A percentile compares a stretch with the other conserved stretches of the same genome.
Conservation (phyloP, 1,140 invertebrate species). For the Copidosoma floridanum region DNA sequence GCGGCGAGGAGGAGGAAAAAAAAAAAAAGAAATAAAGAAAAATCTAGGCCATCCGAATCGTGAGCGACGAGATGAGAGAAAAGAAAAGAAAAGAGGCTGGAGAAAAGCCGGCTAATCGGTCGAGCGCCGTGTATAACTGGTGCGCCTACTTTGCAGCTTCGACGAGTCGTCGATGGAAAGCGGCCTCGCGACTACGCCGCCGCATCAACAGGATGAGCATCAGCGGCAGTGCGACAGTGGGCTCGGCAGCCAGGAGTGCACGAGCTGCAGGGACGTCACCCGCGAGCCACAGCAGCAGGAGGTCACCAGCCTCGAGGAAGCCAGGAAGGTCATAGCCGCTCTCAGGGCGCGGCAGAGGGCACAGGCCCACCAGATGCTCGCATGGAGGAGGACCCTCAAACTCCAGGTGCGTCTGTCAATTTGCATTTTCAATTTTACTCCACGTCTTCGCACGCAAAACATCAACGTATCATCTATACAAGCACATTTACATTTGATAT, state of each 20-base stretch:
- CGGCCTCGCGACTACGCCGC: slow-evolving; percentile 43
- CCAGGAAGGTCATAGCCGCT: slow-evolving; percentile 55
- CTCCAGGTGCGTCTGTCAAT: slow-evolving; percentile 55
- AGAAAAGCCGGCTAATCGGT: not conserved
- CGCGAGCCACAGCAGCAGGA: slow-evolving; percentile 31
- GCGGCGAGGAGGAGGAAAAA: too few relatives aligned
- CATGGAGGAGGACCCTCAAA: slow-evolving; percentile 57
- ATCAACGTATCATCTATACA: too few relatives aligned
- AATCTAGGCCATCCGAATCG: too few relatives aligned
- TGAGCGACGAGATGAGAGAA: too few relatives aligned
- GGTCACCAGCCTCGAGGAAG: slow-evolving; percentile 58
- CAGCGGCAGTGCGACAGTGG: slow-evolving; percentile 3
- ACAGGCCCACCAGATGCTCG: slow-evolving; percentile 57
- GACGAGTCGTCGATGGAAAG: slow-evolving; percentile 55
- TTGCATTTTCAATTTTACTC: too few relatives aligned
- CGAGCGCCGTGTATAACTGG: slow-evolving; percentile 9
- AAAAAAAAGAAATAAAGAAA: too few relatives aligned
- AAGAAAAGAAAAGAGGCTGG: not conserved
- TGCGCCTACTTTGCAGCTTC: slow-evolving; percentile 44
- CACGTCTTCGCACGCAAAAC: too few relatives aligned
- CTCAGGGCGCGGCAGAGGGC: slow-evolving; percentile 54
- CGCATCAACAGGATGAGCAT: slow-evolving; percentile 13
- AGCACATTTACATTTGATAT: too few relatives aligned
- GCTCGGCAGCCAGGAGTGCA: slow-evolving; percentile 27
- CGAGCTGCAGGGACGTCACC: slow-evolving; percentile 24